Conservation (phyloP, 2,888 invertebrate genomes). For the Eristalis pertinax region DNA sequence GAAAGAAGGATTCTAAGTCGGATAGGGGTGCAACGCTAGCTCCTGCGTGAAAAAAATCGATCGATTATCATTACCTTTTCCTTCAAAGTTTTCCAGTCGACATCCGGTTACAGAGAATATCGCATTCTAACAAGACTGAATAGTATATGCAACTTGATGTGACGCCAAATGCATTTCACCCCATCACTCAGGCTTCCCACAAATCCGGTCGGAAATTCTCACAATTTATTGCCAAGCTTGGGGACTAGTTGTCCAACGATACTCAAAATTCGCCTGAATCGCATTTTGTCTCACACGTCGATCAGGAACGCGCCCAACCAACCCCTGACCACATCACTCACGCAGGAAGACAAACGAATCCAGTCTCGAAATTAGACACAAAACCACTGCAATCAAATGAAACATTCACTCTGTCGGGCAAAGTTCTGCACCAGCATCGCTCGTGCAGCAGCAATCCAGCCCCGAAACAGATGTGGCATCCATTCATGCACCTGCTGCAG, state of each 20-base stretch:
- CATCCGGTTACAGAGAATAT: too few species aligned
- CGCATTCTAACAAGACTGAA: too few species aligned
- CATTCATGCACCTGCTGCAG: conserved; percentile 54
- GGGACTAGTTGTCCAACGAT: neutral
- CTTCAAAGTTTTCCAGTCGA: too few species aligned
- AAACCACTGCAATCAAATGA: neutral
- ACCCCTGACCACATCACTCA: neutral
- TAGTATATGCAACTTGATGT: too few species aligned
- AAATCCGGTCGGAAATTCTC: too few species aligned
- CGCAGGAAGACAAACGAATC: neutral
- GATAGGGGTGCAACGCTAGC: too few species aligned
- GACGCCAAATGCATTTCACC: too few species aligned
- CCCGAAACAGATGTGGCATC: conserved; percentile 36
- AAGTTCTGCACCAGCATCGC: neutral
- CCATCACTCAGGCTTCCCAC: too few species aligned
- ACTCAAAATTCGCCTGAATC: neutral
- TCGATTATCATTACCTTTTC: too few species aligned
- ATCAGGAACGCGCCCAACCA: neutral
- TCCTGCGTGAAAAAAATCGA: too few species aligned
- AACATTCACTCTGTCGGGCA: neutral
- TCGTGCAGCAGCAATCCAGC: neutral
- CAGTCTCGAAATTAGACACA: neutral
- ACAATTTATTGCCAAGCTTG: too few species aligned
- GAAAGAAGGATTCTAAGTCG: too few species aligned
- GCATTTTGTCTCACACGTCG: neutral